Evolutionary conservation across 2,888 invertebrate species (phyloP).

Genomic region (Agrochola lychnidis): DNA sequence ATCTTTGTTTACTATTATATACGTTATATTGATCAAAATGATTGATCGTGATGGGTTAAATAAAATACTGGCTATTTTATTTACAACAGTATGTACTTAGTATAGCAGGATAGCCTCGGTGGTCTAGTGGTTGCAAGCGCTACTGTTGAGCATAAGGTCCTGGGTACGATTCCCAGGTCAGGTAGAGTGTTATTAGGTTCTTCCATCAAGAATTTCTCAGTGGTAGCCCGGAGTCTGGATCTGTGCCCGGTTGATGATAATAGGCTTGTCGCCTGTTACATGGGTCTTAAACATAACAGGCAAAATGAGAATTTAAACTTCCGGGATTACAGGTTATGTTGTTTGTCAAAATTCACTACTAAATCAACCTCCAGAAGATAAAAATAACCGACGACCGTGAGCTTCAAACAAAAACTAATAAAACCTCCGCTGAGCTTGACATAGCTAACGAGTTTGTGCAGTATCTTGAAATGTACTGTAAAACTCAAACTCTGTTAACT

Average conservation of each 20-base stretch:
- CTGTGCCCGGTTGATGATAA: neutral
- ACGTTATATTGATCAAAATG: neutral
- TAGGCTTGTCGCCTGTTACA: neutral
- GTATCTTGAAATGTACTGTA: conserved; percentile 45
- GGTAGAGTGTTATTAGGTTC: neutral
- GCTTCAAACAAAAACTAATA: conserved; percentile 49
- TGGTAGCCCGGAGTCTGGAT: neutral
- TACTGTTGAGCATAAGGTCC: neutral
- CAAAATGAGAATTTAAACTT: neutral
- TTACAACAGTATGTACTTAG: neutral
- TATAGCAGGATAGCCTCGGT: neutral
- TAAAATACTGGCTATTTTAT: conserved; percentile 8
- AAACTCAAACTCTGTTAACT: conserved; percentile 51
- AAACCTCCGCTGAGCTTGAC: conserved; percentile 46
- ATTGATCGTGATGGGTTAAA: neutral
- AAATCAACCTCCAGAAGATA: conserved; percentile 11
- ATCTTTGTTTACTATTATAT: neutral
- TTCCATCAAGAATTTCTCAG: neutral
- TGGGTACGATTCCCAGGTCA: neutral
- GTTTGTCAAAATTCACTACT: conserved; percentile 5
- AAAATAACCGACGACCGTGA: conserved; percentile 28
- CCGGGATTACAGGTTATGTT: neutral
- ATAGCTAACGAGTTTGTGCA: conserved; percentile 48
- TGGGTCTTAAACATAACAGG: neutral
- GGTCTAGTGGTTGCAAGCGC: neutral